Evolutionary conservation across 2,113 vertebrate species (phyloP).

Genomic region (Oenanthe melanoleuca): DNA sequence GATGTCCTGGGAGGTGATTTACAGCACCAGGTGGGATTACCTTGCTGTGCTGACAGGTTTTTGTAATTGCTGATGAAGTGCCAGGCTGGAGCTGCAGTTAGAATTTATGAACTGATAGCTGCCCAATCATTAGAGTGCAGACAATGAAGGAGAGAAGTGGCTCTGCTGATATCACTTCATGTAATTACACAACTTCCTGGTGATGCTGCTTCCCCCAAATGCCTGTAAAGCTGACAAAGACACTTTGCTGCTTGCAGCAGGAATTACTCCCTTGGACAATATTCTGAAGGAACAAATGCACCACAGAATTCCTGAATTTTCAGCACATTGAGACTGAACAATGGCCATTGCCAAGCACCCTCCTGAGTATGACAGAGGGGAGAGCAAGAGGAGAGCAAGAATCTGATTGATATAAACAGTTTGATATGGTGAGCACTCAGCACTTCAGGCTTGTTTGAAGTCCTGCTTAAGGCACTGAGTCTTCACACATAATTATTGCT

Average conservation of each 20-base stretch:
- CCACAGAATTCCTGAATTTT: not conserved
- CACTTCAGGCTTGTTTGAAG: accelerated
- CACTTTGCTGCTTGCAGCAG: not conserved
- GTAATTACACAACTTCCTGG: not conserved
- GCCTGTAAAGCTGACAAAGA: not conserved
- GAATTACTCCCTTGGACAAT: not conserved
- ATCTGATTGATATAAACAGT: not conserved
- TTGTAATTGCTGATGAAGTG: not conserved
- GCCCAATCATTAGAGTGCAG: not conserved
- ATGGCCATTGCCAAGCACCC: not conserved
- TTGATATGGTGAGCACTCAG: not conserved
- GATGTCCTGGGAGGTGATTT: not conserved
- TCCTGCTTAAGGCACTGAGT: not conserved
- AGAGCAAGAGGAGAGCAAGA: not conserved
- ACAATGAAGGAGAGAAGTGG: not conserved
- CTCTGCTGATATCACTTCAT: not conserved
- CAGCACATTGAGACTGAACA: not conserved
- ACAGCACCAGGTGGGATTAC: not conserved
- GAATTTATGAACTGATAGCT: not conserved
- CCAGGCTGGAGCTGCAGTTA: not conserved
- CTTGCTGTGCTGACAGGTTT: not conserved
- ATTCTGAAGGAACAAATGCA: not conserved
- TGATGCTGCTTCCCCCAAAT: not conserved
- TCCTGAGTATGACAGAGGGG: not conserved
- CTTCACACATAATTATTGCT: not conserved